Conservation (phyloP, 53 echinoderm and acorn worm genomes). For the Holothuria scabra region DNA sequence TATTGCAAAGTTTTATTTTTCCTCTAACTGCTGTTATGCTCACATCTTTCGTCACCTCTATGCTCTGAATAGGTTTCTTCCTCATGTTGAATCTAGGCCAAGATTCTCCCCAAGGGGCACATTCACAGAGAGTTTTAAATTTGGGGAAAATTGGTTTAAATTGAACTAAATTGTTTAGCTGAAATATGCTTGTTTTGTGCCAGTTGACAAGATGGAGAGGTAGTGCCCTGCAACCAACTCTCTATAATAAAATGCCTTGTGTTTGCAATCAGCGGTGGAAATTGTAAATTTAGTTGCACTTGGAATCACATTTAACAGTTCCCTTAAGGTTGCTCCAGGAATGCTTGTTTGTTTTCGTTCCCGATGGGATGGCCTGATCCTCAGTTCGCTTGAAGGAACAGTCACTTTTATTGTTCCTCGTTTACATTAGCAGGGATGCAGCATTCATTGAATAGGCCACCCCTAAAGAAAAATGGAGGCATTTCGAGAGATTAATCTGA, state of each 20-base stretch:
- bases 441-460: slow-evolving; percentile 29
- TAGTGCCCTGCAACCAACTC: slow-evolving; percentile 26
- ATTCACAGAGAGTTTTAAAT: slow-evolving; percentile 43
- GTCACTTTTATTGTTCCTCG: slow-evolving; percentile 32
- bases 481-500: slow-evolving; percentile 25
- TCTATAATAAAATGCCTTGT: slow-evolving; percentile 28
- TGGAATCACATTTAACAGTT: slow-evolving; percentile 42
- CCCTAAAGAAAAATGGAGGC: slow-evolving; percentile 14
- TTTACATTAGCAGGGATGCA: slow-evolving; percentile 28
- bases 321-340: slow-evolving; percentile 28
- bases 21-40: too few relatives aligned
- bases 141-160: slow-evolving; percentile 36
- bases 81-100: slow-evolving; percentile 21
- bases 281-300: slow-evolving; percentile 34
- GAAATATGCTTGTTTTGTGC: slow-evolving; percentile 40
- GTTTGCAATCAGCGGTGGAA: slow-evolving; percentile 35
- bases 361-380: slow-evolving; percentile 14
- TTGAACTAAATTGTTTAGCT: slow-evolving; percentile 37
- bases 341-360: slow-evolving; percentile 42
- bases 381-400: slow-evolving; percentile 39
- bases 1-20: too few relatives aligned
- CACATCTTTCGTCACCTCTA: too few relatives aligned
- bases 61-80: slow-evolving; percentile 6
- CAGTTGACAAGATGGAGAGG: neutral
- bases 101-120: slow-evolving; percentile 32